Base-by-base conservation (phyloP, 2,888 invertebrate species). In the Stenotaenia linearis region DNA sequence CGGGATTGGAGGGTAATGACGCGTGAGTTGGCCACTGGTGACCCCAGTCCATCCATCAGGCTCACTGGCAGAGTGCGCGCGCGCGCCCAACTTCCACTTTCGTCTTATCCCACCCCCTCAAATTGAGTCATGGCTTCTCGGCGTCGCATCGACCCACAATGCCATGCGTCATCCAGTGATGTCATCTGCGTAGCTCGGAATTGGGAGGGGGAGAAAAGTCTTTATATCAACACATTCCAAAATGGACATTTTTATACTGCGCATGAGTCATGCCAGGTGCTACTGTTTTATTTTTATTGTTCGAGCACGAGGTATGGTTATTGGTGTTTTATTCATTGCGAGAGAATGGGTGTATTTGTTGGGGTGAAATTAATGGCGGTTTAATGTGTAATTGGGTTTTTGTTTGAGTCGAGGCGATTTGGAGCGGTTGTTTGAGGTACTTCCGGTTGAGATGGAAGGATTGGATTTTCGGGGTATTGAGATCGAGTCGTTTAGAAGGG, bases 11-110 rank as follows among this genome's bases (percentile, higher is more conserved):
- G 69, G 69, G 69, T 69, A 69, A 69, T 69, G 69, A 69, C 69
- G 69, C 69, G 69, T 69, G 69, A 69, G 69, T 69, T 28, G 69
- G 69, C 69, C 69, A 69, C 25, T 69, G 69, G 69, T 69, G 69
- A 69, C 69, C 69, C 69, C 28, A 69, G 69, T 69, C 69, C 69
- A 69, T 69, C 69, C 69, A 69, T 69, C 69, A 69, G 69, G 69
- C 25, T 69, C 69, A 69, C 69, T 28, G 69, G 69, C 69, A 69
- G 25, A 69, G 28, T 28, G 6, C 69, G 69, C n/a, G 6, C 69
- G 69, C 69, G 69, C 69, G 69, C 69, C 69, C 69, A 69, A 69
- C 15, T 28, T 69, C 69, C 69, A 69, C 69, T 69, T 69, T 69
- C 28, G 69, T 28, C 69, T 69, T 69, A 23, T 69, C 69, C 69